Evolutionary conservation across 1,140 invertebrate genomes (phyloP).

Genomic region (Coptotermes formosanus): DNA sequence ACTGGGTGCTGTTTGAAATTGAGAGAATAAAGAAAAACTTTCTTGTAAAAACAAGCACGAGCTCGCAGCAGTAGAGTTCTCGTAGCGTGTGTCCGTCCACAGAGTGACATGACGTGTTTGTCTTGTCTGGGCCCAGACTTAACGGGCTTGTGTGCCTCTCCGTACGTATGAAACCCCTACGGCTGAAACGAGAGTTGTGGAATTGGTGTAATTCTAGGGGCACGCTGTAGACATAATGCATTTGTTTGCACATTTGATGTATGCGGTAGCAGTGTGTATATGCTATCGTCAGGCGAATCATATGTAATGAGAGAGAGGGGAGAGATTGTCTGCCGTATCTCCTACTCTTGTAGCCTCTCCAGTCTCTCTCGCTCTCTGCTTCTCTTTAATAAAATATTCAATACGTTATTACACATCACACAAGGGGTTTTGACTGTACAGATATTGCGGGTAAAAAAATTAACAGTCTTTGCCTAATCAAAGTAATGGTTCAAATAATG

Average conservation of each 20-base stretch:
- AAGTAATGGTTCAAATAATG: background rate
- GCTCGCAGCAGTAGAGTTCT: background rate
- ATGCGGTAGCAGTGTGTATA: background rate
- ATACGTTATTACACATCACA: background rate
- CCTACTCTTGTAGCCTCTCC: background rate
- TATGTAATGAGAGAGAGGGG: background rate
- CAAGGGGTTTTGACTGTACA: background rate
- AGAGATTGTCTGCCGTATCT: no score
- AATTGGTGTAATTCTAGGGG: background rate
- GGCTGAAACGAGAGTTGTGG: background rate
- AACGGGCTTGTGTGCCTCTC: background rate
- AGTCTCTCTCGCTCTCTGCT: background rate
- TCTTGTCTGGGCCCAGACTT: background rate
- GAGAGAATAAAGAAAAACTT: background rate
- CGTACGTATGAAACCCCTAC: background rate
- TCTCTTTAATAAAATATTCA: background rate
- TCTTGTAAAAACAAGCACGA: background rate
- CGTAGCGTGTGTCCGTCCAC: background rate
- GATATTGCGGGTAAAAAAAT: background rate
- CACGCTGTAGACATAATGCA: background rate
- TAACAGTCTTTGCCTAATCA: background rate
- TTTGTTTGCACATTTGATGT: constrained; percentile 5
- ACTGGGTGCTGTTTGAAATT: background rate
- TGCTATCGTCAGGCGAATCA: background rate
- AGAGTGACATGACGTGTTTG: background rate